A percentile compares a stretch with the other conserved stretches of the same genome.
phyloP scores from a whole-genome alignment of 2,888 invertebrate species.

The Mesochorus sp. region DNA sequence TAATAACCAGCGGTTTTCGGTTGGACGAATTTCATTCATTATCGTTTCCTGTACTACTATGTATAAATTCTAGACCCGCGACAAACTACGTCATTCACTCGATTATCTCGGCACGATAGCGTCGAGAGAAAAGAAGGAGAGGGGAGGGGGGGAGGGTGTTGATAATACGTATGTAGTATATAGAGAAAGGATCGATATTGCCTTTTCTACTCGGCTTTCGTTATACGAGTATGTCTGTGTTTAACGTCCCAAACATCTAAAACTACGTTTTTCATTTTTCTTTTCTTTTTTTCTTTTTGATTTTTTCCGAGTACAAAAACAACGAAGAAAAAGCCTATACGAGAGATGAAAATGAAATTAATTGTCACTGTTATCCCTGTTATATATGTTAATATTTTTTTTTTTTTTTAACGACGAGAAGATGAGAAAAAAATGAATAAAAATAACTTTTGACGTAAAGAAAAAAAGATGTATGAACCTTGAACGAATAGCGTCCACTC shows the following conservation, averaged over 20 bases:
- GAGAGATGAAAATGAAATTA: too few species aligned
- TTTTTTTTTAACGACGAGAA: too few species aligned
- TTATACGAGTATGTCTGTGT: neutral
- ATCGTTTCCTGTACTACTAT: neutral
- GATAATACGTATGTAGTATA: neutral
- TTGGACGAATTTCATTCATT: conserved; percentile 21
- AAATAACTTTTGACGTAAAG: neutral
- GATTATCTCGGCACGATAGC: conserved; percentile 45
- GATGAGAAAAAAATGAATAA: neutral
- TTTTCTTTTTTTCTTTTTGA: too few species aligned
- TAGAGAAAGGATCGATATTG: conserved; percentile 36
- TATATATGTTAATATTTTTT: too few species aligned
- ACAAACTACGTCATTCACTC: conserved; percentile 49
- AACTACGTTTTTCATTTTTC: too few species aligned
- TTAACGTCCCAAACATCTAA: neutral
- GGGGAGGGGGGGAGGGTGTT: neutral
- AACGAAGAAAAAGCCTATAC: too few species aligned
- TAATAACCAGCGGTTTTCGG: neutral
- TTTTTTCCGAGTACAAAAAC: too few species aligned
- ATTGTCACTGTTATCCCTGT: too few species aligned
- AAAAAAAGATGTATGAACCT: conserved; percentile 4
- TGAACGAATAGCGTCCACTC: conserved; percentile 72
- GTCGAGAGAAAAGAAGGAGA: neutral
- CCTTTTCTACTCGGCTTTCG: conserved; percentile 7
- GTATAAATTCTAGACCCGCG: too few species aligned